A percentile compares a stretch with the other conserved stretches of the same genome.
Evolutionary conservation across 2,888 invertebrate species (phyloP).

Genomic region (Taphrorychus bicolor): DNA sequence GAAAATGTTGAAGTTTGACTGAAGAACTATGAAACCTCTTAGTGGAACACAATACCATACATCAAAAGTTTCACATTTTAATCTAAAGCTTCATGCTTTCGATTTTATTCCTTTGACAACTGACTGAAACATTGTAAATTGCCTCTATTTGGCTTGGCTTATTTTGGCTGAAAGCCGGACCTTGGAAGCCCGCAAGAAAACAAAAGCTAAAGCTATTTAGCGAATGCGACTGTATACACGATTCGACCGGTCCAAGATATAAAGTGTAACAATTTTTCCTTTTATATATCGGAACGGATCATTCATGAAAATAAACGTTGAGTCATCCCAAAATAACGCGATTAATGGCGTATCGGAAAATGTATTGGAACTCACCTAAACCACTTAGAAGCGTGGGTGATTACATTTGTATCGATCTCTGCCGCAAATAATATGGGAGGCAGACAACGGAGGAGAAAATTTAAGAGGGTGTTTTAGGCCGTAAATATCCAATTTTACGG

Average conservation of each 20-base stretch:
- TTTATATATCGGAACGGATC: not conserved
- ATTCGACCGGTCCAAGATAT: not conserved
- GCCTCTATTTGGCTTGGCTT: too few relatives aligned
- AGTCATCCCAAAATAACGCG: conserved; percentile 10
- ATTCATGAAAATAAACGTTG: conserved; percentile 2
- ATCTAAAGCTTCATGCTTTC: too few relatives aligned
- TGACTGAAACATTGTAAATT: too few relatives aligned
- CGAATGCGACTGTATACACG: not conserved
- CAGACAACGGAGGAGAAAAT: not conserved
- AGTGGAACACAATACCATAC: too few relatives aligned
- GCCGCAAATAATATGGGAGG: conserved; percentile 6
- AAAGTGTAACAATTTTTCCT: not conserved
- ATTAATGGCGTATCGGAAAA: conserved; percentile 17
- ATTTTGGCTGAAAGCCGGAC: too few relatives aligned
- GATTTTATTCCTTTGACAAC: too few relatives aligned
- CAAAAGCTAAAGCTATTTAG: not conserved
- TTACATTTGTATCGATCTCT: conserved; percentile 26
- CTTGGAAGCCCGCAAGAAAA: too few relatives aligned
- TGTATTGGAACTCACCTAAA: conserved; percentile 18
- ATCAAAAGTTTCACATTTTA: too few relatives aligned
- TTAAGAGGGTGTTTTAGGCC: not conserved
- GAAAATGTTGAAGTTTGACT: too few relatives aligned
- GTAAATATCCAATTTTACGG: not conserved
- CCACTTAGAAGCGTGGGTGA: conserved; percentile 21
- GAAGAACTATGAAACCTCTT: too few relatives aligned